phyloP scores from a whole-genome alignment of 2,797 vertebrate species.

The Sebastes melanostomus region DNA sequence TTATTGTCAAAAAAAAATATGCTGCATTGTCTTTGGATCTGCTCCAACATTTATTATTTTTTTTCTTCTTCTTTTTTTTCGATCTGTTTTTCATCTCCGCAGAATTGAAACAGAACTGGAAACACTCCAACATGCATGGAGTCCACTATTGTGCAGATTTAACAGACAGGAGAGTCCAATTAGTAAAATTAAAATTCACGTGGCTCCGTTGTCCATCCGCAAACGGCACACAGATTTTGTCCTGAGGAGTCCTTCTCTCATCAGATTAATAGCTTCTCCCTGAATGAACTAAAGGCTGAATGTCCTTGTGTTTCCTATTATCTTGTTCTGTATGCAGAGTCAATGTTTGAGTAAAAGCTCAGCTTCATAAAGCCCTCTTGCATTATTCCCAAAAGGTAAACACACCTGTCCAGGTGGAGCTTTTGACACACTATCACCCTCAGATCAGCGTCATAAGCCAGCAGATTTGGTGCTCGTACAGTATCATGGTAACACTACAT shows the following conservation, averaged over 20 bases:
- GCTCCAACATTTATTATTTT: slow-evolving; percentile 34
- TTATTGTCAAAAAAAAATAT: slow-evolving; percentile 50
- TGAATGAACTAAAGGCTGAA: slow-evolving; percentile 40
- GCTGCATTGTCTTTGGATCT: slow-evolving; percentile 39
- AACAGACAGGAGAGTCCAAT: background rate
- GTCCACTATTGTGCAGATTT: background rate
- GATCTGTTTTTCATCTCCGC: slow-evolving; percentile 26
- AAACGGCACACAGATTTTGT: slow-evolving; percentile 32
- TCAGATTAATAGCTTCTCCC: slow-evolving; percentile 58
- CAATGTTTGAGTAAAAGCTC: slow-evolving; percentile 72
- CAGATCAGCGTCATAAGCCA: slow-evolving; percentile 38
- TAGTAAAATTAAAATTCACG: slow-evolving; percentile 19
- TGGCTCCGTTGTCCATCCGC: background rate
- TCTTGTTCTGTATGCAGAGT: slow-evolving; percentile 42
- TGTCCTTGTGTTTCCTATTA: slow-evolving; percentile 56
- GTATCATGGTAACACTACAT: background rate
- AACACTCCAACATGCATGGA: background rate
- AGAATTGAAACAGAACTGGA: background rate
- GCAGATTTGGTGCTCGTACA: background rate
- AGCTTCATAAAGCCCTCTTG: slow-evolving; percentile 52
- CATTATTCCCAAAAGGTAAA: slow-evolving; percentile 65
- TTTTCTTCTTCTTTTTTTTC: slow-evolving; percentile 25
- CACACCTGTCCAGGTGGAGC: slow-evolving; percentile 71
- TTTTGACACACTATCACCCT: slow-evolving; percentile 43
- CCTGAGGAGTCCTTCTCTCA: slow-evolving; percentile 36